These are phyloP conservation scores for Euproctis similis DNA, from an alignment of 2,888 invertebrate species.

Conservation along the genomic window DNA sequence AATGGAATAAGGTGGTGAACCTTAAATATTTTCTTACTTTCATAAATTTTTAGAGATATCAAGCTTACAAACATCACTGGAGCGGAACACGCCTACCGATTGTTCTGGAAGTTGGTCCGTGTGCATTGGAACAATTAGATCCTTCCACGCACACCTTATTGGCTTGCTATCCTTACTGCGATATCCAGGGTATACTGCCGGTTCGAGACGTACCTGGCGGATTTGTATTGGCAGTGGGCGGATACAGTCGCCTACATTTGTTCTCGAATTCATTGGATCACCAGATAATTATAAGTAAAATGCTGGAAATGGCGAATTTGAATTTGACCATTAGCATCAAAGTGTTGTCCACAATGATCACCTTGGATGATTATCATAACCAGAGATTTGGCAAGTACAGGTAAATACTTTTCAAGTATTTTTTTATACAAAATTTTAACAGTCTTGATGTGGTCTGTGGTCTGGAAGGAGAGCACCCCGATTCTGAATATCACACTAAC, in stretches of 20 bases:
- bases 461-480: too few relatives aligned
- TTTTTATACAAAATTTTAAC: too few relatives aligned
- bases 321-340: slow-evolving; percentile 90
- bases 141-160: slow-evolving; percentile 87
- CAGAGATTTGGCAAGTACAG: slow-evolving; percentile 95
- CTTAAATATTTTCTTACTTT: too few relatives aligned
- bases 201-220: slow-evolving; percentile 94
- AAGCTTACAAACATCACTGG: slow-evolving; percentile 97
- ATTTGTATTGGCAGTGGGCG: slow-evolving; percentile 92
- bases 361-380: slow-evolving; percentile 88
- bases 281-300: slow-evolving; percentile 90
- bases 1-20: too few relatives aligned
- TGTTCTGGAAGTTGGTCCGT: slow-evolving; percentile 92
- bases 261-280: slow-evolving; percentile 88
- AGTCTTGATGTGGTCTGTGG: too few relatives aligned
- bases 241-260: slow-evolving; percentile 92
- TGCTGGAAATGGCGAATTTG: slow-evolving; percentile 87
- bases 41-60: slow-evolving; percentile 79
- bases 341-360: slow-evolving; percentile 87
- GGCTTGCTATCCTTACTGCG: slow-evolving; percentile 74
- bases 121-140: slow-evolving; percentile 93
- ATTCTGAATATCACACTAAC: too few relatives aligned
- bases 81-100: slow-evolving; percentile 92
- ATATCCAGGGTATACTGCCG: slow-evolving; percentile 72
- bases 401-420: too few relatives aligned